Conservation (phyloP, 2,888 invertebrate genomes). For the Athalia circularis region DNA sequence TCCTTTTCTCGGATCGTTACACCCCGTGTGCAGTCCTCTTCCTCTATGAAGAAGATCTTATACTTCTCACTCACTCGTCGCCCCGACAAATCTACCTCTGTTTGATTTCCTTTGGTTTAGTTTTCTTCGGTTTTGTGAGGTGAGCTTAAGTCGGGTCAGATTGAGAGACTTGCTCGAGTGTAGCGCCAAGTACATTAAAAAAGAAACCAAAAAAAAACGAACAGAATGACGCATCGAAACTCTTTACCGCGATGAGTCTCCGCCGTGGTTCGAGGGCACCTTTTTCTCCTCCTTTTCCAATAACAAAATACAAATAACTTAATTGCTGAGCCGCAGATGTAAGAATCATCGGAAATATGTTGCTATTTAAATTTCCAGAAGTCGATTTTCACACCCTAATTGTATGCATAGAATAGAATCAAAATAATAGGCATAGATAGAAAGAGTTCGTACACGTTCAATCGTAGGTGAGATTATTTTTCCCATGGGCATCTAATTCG, state of each 20-base stretch:
- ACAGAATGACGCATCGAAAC: too few species aligned
- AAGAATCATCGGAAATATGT: too few species aligned
- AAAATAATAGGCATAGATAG: conserved; percentile 17
- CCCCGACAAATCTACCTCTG: conserved; percentile 36
- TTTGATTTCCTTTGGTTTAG: conserved; percentile 11
- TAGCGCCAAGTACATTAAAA: conserved; percentile 15
- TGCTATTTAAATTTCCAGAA: not conserved
- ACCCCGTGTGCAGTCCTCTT: conserved; percentile 9
- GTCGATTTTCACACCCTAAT: too few species aligned
- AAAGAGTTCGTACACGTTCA: not conserved
- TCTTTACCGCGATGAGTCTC: not conserved
- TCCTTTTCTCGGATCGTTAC: conserved; percentile 38
- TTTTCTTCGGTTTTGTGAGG: conserved; percentile 37
- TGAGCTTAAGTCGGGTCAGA: conserved; percentile 31
- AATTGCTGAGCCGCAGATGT: too few species aligned
- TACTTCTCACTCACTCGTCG: conserved; percentile 1
- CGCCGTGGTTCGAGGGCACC: not conserved
- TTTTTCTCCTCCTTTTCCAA: too few species aligned
- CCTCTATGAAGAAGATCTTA: not conserved
- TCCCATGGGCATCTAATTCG: conserved; percentile 2
- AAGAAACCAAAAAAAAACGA: too few species aligned
- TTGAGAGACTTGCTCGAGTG: not conserved
- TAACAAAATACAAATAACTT: too few species aligned
- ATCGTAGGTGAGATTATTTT: not conserved
- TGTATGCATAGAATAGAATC: not conserved